phyloP scores from a whole-genome alignment of 2,113 vertebrate genomes.

The Sinocyclocheilus maitianheensis region DNA sequence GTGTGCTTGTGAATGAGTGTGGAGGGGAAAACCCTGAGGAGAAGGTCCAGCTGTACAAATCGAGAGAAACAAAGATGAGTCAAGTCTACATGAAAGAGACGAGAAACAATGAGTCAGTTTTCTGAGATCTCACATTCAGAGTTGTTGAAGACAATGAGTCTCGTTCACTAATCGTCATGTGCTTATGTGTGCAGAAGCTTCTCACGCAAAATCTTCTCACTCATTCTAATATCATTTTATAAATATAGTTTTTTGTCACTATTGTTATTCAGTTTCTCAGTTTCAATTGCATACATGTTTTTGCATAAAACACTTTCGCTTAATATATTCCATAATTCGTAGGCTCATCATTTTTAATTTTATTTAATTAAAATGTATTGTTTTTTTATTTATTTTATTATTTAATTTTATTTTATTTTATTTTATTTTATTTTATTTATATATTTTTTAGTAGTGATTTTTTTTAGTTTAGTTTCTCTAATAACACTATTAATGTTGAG shows the following conservation, averaged over 20 bases:
- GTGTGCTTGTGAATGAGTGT: slow-evolving; percentile 19
- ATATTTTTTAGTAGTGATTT: no score
- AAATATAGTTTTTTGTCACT: no score
- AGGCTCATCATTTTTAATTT: no score
- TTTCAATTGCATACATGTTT: no score
- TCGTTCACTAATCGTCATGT: neutral
- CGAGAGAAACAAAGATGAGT: slow-evolving; percentile 4
- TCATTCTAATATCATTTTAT: neutral
- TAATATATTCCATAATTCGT: no score
- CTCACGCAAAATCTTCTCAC: neutral
- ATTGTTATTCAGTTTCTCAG: no score
- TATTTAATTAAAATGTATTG: no score
- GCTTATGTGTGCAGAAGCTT: neutral
- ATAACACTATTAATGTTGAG: neutral
- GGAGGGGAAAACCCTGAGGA: neutral
- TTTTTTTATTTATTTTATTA: no score
- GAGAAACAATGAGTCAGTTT: slow-evolving; percentile 11
- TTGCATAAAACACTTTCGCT: no score
- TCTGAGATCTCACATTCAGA: slow-evolving; percentile 6
- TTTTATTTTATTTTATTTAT: no score
- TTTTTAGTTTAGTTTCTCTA: no score
- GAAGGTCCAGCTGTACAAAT: neutral
- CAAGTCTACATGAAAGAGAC: neutral
- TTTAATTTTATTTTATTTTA: no score
- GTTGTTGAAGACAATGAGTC: neutral